Conservation (phyloP, 2,113 vertebrate species). For the Sclerurus mexicanus region DNA sequence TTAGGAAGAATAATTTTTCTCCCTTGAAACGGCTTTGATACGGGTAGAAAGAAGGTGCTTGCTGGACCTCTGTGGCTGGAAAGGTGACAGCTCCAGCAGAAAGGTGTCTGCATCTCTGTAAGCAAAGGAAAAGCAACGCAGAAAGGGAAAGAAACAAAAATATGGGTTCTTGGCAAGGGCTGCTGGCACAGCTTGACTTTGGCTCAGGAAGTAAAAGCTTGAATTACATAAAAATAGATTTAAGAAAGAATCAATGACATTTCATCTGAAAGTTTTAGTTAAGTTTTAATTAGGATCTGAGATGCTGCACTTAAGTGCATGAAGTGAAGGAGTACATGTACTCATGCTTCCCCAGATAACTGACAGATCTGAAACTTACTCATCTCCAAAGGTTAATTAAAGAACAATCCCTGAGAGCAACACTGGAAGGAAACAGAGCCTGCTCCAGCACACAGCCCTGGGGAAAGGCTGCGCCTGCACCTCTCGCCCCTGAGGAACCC, state of each 20-base stretch:
- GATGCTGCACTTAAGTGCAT: slow-evolving; percentile 24
- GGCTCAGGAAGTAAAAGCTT: slow-evolving; percentile 7
- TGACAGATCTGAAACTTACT: slow-evolving; percentile 48
- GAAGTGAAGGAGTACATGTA: slow-evolving; percentile 15
- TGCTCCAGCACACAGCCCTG: background rate
- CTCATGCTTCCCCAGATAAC: slow-evolving; percentile 39
- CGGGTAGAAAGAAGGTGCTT: background rate
- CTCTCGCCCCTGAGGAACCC: too few relatives aligned
- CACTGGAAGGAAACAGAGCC: background rate
- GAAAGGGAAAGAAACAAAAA: background rate
- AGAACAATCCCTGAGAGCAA: slow-evolving; percentile 24
- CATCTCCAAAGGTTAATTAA: slow-evolving; percentile 53
- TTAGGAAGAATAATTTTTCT: background rate
- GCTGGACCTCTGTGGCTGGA: background rate
- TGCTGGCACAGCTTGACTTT: slow-evolving; percentile 36
- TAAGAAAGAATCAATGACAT: slow-evolving; percentile 60
- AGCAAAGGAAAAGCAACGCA: background rate
- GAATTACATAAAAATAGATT: slow-evolving; percentile 53
- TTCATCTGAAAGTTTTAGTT: slow-evolving; percentile 47
- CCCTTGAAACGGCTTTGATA: background rate
- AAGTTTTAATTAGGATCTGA: slow-evolving; percentile 59
- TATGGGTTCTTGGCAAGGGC: slow-evolving; percentile 3
- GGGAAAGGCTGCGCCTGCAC: background rate
- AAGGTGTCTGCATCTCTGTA: background rate
- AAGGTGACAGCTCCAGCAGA: background rate